Base-by-base conservation (phyloP, 2,888 invertebrate species). In the Erynnis tages region DNA sequence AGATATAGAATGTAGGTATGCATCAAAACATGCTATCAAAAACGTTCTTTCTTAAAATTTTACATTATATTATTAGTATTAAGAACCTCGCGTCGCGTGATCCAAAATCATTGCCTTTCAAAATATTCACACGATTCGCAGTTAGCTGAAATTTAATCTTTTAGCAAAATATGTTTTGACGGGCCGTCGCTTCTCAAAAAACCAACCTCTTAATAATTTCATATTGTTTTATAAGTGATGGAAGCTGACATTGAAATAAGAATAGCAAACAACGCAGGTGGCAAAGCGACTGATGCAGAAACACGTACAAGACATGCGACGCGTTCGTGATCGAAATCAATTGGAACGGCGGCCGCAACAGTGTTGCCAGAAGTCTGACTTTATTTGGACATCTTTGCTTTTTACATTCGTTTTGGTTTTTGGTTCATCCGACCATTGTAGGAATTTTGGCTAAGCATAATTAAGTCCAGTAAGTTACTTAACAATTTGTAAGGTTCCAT, bases 271-370 rank as follows among this genome's bases (percentile, higher is more conserved):
- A 44, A 37, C 30, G 37, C 52, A 52, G 52, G 52, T 52, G 52
- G 52, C 52, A 37, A 16, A 29, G 14, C 16, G 37, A 11, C 37
- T 23, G 44, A 38, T 30, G 52, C 44, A 52, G 44, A 52, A 52
- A 52, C 52, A 52, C 44, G 52, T 44, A 52, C 52, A 52, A 21
- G 52, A 52, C 52, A 44, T 14, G 37, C 43, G 29, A 52, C 52
- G 44, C 52, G 52, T 44, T 37, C 52, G 52, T 50, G 50, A 50
- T 50, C 45, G 49, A 61, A 65, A 62, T 61, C 60, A 66, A 62
- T 66, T 64, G 49, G 57, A 58, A 66, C 65, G 38, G 38, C 13
- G 27, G 27, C n/a, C n/a, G n/a, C n/a, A n/a, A n/a, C n/a, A n/a
- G n/a, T n/a, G n/a, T n/a, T n/a, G n/a, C n/a, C n/a, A n/a, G n/a